Base-by-base conservation (phyloP, 2,888 invertebrate genomes). In the Drosophila borealis region DNA sequence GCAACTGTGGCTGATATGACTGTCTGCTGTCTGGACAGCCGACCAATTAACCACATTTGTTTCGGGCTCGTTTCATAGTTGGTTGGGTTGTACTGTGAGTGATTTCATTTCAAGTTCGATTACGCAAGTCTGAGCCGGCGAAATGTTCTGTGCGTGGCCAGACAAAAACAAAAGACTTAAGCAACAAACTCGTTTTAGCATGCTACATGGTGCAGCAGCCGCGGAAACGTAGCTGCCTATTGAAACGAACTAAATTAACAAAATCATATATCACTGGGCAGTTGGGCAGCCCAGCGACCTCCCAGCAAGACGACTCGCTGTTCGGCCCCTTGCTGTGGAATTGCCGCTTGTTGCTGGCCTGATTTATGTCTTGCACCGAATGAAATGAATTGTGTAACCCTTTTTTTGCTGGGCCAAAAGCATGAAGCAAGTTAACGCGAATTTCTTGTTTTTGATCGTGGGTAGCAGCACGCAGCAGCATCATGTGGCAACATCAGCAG, bases 331-430 rank as follows among this genome's bases (percentile, higher is more conserved):
- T 36, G 62, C 63, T 69, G 75, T 64, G 51, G 53, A 42, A 21
- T 56, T 68, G 63, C 55, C 37, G 83, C 89, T 85, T 81, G 85
- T 85, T 85, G 89, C 66, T 74, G 88, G 67, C 81, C 80, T 85
- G 85, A 85, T 85, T 85, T 85, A 85, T 89, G 85, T 81, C 70
- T 82, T 88, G 89, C 85, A 81, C 81, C 88, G 89, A 87, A 84
- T 89, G 88, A 85, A 85, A 85, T 89, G 88, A 87, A 85, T 85
- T 85, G 85, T 85, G 89, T 85, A 85, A 85, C 89, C 88, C 78
- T 86, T 72, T 74, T 74, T 53, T 67, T 82, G 60, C 49, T 63
- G 39, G 46, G 34, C 37, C 33, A 36, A 19, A 48, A 36, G 60
- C 71, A 66, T 72, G 46, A 49, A 64, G 75, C 77, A 74, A 79